phyloP scores from a whole-genome alignment of 2,797 vertebrate genomes.

The Muscicapa striata region DNA sequence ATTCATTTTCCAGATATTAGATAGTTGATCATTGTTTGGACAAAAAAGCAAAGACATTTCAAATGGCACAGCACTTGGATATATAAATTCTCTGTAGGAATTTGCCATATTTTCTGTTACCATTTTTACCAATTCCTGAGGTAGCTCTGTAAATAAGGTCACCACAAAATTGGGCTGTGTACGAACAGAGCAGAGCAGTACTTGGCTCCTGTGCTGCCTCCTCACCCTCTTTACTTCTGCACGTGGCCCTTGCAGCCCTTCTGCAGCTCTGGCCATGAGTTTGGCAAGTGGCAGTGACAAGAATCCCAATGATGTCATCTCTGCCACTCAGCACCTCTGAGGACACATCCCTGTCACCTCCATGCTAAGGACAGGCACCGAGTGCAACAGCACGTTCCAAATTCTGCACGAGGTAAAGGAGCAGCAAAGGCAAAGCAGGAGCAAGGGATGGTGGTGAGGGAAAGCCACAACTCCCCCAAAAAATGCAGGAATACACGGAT shows the following conservation, averaged over 20 bases:
- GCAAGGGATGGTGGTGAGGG: not conserved
- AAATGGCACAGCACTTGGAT: not conserved
- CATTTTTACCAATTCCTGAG: not conserved
- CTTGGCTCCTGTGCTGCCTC: not conserved
- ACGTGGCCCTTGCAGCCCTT: not conserved
- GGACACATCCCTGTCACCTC: not conserved
- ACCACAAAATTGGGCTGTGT: not conserved
- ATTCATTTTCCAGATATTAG: not conserved
- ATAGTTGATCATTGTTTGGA: not conserved
- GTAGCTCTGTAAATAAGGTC: not conserved
- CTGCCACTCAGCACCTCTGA: not conserved
- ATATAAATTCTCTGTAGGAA: not conserved
- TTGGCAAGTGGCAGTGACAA: not conserved
- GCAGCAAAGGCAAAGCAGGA: not conserved
- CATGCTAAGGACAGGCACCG: not conserved
- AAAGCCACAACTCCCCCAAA: not conserved
- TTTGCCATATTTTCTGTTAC: not conserved
- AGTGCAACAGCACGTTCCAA: not conserved
- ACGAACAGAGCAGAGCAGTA: not conserved
- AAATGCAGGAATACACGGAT: not conserved
- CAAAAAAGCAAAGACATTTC: not conserved
- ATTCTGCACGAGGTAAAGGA: not conserved
- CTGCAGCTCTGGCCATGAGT: not conserved
- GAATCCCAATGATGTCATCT: not conserved
- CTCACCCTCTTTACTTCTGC: not conserved